Percentiles rank a stretch among this genome's conserved stretches.
phyloP scores from a whole-genome alignment of 2,113 vertebrate genomes.

The Alectura lathami region DNA sequence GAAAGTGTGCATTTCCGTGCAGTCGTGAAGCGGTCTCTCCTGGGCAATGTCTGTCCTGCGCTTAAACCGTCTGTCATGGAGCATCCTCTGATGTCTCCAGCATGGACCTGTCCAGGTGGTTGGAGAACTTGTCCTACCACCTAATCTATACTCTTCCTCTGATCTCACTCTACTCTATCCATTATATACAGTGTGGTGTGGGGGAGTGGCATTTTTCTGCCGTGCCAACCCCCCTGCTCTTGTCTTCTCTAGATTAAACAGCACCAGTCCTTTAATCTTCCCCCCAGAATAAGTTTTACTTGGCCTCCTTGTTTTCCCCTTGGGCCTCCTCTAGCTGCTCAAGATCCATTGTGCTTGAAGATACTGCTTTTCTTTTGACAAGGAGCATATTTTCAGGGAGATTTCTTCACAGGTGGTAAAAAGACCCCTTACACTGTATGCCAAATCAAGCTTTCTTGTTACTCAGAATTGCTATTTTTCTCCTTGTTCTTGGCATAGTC shows the following conservation, averaged over 20 bases:
- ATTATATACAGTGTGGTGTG: fast-evolving
- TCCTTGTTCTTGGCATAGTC: not conserved
- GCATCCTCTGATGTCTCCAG: not conserved
- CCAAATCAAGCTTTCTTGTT: not conserved
- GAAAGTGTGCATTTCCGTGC: not conserved
- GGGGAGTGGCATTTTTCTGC: fast-evolving
- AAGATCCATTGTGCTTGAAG: not conserved
- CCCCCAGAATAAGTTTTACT: not conserved
- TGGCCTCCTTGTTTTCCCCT: not conserved
- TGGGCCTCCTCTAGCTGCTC: not conserved
- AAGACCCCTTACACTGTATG: not conserved
- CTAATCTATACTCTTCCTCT: not conserved
- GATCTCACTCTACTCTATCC: not conserved
- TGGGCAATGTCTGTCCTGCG: not conserved
- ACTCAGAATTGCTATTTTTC: not conserved
- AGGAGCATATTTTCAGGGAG: not conserved
- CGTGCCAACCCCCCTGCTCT: fast-evolving
- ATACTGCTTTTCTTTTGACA: not conserved
- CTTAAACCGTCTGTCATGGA: not conserved
- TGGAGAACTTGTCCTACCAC: not conserved
- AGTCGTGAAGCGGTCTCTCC: fast-evolving
- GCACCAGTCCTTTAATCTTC: not conserved
- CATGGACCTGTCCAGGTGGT: not conserved
- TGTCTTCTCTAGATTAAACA: not conserved
- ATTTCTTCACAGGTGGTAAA: not conserved